These are phyloP conservation scores for Trinectes maculatus DNA, from an alignment of 2,113 vertebrate species.

Conservation along the genomic window DNA sequence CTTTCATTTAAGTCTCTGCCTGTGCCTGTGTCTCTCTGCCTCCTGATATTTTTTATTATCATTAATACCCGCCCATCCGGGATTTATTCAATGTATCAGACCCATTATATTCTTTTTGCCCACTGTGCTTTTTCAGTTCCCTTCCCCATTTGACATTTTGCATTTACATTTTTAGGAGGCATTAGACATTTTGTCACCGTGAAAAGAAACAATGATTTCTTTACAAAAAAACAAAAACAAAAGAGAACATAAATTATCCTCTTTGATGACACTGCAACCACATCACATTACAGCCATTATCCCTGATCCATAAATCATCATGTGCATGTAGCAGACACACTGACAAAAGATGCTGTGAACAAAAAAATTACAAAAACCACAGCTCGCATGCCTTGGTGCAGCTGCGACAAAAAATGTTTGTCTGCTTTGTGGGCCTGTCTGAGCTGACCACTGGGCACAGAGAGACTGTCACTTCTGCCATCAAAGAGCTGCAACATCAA, in stretches of 20 bases:
- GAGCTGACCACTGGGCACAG: constrained; percentile 62
- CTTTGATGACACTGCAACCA: constrained; percentile 45
- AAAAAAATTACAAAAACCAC: constrained; percentile 62
- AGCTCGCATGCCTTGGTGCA: constrained; percentile 58
- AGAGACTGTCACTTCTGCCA: constrained; percentile 50
- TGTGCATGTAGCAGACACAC: constrained; percentile 29
- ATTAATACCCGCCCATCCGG: constrained; percentile 11
- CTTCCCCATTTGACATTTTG: constrained; percentile 42
- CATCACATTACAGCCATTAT: constrained; percentile 47
- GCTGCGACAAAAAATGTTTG: constrained; percentile 64
- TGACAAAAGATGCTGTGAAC: constrained; percentile 47
- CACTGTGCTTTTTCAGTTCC: constrained; percentile 4
- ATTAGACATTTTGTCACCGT: constrained; percentile 16
- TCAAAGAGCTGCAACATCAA: constrained; percentile 64
- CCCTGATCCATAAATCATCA: constrained; percentile 59
- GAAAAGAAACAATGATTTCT: constrained; percentile 32
- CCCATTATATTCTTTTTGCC: constrained; percentile 1
- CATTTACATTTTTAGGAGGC: constrained; percentile 11
- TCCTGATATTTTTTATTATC: constrained; percentile 13
- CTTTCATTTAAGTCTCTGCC: constrained; percentile 44
- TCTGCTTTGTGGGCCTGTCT: constrained; percentile 63
- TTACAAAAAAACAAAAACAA: constrained; percentile 4
- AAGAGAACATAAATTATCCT: constrained; percentile 16
- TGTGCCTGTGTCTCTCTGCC: constrained; percentile 36
- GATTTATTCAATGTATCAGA: constrained; percentile 18